Base-by-base conservation (phyloP, 2,888 invertebrate genomes). In the Arctia plantaginis region DNA sequence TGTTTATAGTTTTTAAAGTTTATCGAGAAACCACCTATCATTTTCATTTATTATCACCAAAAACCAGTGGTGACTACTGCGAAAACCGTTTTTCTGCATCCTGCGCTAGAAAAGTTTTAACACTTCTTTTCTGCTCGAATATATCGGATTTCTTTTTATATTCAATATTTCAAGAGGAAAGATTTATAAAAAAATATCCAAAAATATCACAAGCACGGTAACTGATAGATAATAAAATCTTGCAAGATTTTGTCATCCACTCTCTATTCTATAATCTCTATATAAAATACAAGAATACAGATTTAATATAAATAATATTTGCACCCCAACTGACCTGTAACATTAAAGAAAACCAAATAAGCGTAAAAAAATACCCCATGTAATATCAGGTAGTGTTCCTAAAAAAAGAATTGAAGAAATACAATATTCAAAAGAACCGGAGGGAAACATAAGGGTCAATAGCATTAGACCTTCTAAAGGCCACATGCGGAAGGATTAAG, bases 391-490 rank as follows among this genome's bases (percentile, higher is more conserved):
- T 66, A 71, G 39, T 66, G 51, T 47, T 64, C 44, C 47, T 51
- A 66, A 33, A 71, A 71, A 67, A 66, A 20, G 39, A 39, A 65
- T 66, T 71, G 62, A 27, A 69, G 35, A 47, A 64, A 73, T 64
- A 72, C 41, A 72, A 47, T 72, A 73, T 68, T 68, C 68, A 73
- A 73, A 73, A 64, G 64, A 64, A 64, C 51, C 68, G 44, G 35
- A 33, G 44, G 39, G n/a, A 62, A 65, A 68, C 39, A 73, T 73
- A 73, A 68, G 68, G 73, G 68, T 69, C 73, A 64, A 71, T 71
- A 68, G 47, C 64, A 73, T 73, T 64, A 73, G n/a, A 20, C 72
- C 68, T 39, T 68, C 68, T 68, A 35, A 73, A 73, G 73, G n/a
- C 27, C 20, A 33, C 35, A n/a, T 35, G 68, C 64, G 47, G 39